These are phyloP conservation scores for Canis aureus DNA, from an alignment of 2,113 vertebrate genomes.

Conservation along the genomic window DNA sequence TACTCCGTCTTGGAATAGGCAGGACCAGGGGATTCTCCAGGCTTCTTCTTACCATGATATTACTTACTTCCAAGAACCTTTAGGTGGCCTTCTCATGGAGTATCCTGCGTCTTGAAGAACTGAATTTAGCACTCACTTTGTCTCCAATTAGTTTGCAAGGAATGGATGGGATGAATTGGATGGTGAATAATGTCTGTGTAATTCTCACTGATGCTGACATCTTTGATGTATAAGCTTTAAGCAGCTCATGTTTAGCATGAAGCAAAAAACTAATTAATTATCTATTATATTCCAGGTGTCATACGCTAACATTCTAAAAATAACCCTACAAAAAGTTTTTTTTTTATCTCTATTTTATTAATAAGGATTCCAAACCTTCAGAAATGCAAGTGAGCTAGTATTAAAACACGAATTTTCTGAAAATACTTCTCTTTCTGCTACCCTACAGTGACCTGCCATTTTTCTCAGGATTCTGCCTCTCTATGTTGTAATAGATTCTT, in stretches of 20 bases:
- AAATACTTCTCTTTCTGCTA: neutral
- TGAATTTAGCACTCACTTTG: neutral
- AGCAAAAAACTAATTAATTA: neutral
- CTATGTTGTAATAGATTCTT: neutral
- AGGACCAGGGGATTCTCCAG: neutral
- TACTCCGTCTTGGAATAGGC: neutral
- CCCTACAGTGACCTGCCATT: neutral
- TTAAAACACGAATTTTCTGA: neutral
- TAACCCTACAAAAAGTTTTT: neutral
- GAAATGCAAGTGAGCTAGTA: neutral
- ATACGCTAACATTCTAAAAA: conserved; percentile 4
- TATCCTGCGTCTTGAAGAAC: neutral
- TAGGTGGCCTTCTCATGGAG: neutral
- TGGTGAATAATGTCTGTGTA: neutral
- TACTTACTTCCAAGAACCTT: neutral
- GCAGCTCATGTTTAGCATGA: conserved; percentile 17
- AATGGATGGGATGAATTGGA: neutral
- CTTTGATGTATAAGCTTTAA: neutral
- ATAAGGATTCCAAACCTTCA: neutral
- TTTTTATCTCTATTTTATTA: conserved; percentile 33
- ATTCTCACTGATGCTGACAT: neutral
- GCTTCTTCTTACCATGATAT: neutral
- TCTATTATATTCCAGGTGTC: neutral
- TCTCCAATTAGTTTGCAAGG: neutral
- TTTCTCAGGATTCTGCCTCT: neutral